Conservation (phyloP, 2,113 vertebrate genomes). For the Polyodon spathula region DNA sequence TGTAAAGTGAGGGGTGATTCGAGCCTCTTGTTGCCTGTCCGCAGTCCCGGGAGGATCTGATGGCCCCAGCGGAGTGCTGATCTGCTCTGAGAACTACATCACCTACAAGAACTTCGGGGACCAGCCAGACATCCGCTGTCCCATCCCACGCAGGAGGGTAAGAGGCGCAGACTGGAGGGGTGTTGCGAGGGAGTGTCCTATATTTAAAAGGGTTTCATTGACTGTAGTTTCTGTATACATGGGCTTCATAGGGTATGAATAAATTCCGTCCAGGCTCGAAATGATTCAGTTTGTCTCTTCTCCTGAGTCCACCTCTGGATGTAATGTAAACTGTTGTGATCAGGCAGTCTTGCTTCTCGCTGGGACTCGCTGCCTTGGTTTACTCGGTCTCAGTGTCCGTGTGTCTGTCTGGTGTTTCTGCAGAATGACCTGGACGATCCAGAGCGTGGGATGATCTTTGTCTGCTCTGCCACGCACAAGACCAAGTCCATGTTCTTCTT, state of each 20-base stretch:
- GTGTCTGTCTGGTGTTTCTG: background rate
- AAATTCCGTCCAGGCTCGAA: constrained; percentile 27
- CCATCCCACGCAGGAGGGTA: constrained; percentile 91
- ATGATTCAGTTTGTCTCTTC: constrained; percentile 51
- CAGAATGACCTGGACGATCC: constrained; percentile 97
- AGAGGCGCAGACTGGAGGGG: constrained; percentile 30
- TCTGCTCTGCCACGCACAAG: constrained; percentile 97
- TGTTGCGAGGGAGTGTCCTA: background rate
- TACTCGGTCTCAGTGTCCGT: background rate
- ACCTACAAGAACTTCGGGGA: constrained; percentile 98
- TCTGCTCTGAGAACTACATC: constrained; percentile 98
- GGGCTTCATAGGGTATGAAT: constrained; percentile 20
- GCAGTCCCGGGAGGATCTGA: constrained; percentile 95
- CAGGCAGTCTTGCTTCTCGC: constrained; percentile 20
- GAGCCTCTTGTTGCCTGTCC: constrained; percentile 6
- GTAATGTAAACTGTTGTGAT: constrained; percentile 46
- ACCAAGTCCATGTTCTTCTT: constrained; percentile 99
- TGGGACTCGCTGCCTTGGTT: background rate
- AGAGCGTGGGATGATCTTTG: constrained; percentile 96
- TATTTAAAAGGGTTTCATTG: background rate
- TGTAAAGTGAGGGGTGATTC: background rate
- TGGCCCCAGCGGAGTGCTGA: constrained; percentile 91
- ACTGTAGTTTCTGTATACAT: constrained; percentile 5
- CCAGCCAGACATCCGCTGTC: constrained; percentile 95
- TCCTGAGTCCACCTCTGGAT: constrained; percentile 52